phyloP scores from a whole-genome alignment of 2,113 vertebrate species.

The Fulica atra region DNA sequence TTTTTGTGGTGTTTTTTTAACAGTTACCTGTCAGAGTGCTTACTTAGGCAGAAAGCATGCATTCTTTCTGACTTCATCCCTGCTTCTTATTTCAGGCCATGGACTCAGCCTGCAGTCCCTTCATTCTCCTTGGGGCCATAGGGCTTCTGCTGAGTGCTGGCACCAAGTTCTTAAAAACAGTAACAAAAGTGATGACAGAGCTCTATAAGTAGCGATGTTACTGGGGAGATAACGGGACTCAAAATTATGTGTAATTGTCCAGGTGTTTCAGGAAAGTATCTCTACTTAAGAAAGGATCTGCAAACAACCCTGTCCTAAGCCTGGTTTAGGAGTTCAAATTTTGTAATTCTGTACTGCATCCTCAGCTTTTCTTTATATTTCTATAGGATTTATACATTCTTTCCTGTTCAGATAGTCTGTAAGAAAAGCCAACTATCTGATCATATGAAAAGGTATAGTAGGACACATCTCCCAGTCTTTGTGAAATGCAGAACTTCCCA shows the following conservation, averaged over 20 bases:
- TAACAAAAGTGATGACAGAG: neutral
- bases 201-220: neutral
- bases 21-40: neutral
- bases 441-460: neutral
- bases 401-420: neutral
- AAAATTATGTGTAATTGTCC: neutral
- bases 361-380: neutral
- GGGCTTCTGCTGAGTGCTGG: neutral
- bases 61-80: neutral
- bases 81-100: neutral
- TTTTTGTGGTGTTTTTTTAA: neutral
- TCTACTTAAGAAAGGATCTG: neutral
- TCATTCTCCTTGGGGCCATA: neutral
- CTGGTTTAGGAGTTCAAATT: neutral
- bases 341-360: neutral
- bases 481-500: neutral
- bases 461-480: neutral
- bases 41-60: neutral
- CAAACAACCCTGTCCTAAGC: neutral
- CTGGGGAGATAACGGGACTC: neutral
- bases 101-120: neutral
- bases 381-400: neutral
- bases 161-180: neutral
- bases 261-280: neutral
- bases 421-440: neutral